phyloP scores from a whole-genome alignment of 2,888 invertebrate genomes.

The Phorcus lineatus region DNA sequence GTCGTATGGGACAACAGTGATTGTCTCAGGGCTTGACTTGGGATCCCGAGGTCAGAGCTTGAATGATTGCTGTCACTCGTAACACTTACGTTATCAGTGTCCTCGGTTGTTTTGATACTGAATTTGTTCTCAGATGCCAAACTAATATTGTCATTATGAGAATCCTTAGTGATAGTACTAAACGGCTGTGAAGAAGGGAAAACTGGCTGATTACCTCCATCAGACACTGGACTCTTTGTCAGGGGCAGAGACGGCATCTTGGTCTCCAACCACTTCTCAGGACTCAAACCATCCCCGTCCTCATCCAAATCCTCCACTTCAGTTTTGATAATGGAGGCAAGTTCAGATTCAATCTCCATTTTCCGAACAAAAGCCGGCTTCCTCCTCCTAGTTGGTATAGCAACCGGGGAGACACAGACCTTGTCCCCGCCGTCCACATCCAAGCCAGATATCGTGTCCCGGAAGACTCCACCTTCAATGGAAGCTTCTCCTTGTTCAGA shows the following conservation, averaged over 20 bases:
- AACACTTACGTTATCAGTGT: slow-evolving; percentile 40
- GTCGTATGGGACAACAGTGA: slow-evolving; percentile 30
- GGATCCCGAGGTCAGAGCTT: slow-evolving; percentile 37
- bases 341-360: not conserved
- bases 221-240: not conserved
- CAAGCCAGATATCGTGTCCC: not conserved
- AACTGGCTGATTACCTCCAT: not conserved
- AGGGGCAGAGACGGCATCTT: not conserved
- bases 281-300: not conserved
- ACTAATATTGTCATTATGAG: not conserved
- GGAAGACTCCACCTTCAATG: not conserved
- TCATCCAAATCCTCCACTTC: not conserved
- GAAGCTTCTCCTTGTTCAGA: not conserved
- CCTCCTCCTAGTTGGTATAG: not conserved
- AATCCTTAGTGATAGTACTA: slow-evolving; percentile 5
- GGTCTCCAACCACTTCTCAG: not conserved
- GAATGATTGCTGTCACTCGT: slow-evolving; percentile 43
- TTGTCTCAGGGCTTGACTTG: slow-evolving; percentile 29
- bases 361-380: slow-evolving; percentile 5
- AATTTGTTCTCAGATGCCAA: not conserved
- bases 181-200: not conserved
- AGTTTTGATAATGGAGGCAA: not conserved
- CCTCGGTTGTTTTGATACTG: slow-evolving; percentile 8
- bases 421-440: not conserved
- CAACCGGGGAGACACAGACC: not conserved